Conservation (phyloP, 2,113 vertebrate genomes). For the Phycodurus eques region DNA sequence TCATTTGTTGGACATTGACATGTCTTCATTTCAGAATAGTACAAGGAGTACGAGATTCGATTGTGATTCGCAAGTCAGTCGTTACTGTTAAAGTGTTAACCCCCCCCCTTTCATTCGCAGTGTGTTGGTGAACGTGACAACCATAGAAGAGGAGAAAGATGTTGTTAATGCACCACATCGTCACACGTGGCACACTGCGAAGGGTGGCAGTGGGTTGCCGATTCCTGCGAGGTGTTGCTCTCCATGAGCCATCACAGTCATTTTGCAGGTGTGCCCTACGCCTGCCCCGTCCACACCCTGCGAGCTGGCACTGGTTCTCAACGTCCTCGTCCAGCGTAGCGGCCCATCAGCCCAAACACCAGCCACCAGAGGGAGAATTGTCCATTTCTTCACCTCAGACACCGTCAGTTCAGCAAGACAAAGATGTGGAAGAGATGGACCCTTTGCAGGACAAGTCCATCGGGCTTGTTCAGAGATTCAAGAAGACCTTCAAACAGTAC, state of each 20-base stretch:
- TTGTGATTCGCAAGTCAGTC: too few species aligned
- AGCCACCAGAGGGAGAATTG: slow-evolving; percentile 1
- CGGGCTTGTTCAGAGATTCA: slow-evolving; percentile 88
- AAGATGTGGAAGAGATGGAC: slow-evolving; percentile 69
- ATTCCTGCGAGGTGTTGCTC: slow-evolving; percentile 37
- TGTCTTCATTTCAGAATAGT: too few species aligned
- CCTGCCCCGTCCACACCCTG: background rate
- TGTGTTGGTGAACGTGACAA: slow-evolving; percentile 29
- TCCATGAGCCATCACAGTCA: slow-evolving; percentile 34
- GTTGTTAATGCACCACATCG: slow-evolving; percentile 73
- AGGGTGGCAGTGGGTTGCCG: slow-evolving; percentile 57
- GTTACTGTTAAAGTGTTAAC: too few species aligned
- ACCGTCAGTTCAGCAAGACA: slow-evolving; percentile 3
- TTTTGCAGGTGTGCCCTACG: slow-evolving; percentile 49
- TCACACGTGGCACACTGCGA: slow-evolving; percentile 61
- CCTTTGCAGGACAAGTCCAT: slow-evolving; percentile 92
- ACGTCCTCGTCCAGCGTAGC: slow-evolving; percentile 39
- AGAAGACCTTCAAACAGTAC: slow-evolving; percentile 94
- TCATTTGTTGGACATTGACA: too few species aligned
- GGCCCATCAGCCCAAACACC: slow-evolving; percentile 50
- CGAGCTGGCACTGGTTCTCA: slow-evolving; percentile 37
- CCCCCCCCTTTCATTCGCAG: slow-evolving; percentile 6
- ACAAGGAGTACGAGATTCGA: too few species aligned
- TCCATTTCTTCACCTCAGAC: slow-evolving; percentile 14
- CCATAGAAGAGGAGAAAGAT: slow-evolving; percentile 16